Percentiles rank a stretch among this genome's conserved stretches.
These are phyloP conservation scores for Chaetophractus vellerosus DNA, from an alignment of 2,797 vertebrate species.

Conservation along the genomic window DNA sequence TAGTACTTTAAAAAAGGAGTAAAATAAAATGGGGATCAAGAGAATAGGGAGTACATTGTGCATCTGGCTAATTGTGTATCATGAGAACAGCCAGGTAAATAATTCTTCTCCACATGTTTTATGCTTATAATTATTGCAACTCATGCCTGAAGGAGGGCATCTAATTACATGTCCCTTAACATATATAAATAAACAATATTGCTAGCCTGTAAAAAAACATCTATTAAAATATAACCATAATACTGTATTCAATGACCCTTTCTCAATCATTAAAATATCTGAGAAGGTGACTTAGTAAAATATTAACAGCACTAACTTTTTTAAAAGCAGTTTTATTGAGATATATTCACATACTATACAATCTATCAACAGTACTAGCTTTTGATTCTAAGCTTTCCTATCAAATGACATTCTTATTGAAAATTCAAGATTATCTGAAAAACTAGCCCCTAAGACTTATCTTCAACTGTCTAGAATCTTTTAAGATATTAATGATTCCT, in stretches of 20 bases:
- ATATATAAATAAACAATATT: background rate
- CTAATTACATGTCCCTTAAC: slow-evolving; percentile 52
- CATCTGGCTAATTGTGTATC: background rate
- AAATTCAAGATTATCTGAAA: slow-evolving; percentile 45
- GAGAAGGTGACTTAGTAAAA: slow-evolving; percentile 67
- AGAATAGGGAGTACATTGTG: background rate
- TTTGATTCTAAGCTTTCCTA: slow-evolving; percentile 73
- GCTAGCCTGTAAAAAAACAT: slow-evolving; percentile 50
- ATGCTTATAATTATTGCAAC: slow-evolving; percentile 1
- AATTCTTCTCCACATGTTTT: slow-evolving; percentile 37
- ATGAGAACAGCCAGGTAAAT: background rate
- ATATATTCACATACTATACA: too few relatives aligned
- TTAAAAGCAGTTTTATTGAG: too few relatives aligned
- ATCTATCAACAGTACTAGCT: slow-evolving; percentile 80
- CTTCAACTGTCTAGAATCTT: background rate
- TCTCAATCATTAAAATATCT: background rate
- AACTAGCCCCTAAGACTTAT: slow-evolving; percentile 5
- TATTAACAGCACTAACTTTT: slow-evolving; percentile 82
- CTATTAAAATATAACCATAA: slow-evolving; percentile 10
- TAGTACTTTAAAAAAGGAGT: background rate
- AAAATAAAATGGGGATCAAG: background rate
- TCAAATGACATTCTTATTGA: background rate
- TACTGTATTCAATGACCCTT: background rate
- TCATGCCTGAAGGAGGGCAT: slow-evolving; percentile 38
- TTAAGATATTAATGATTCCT: background rate